Conservation (phyloP, 2,888 invertebrate species). For the Rhagium mordax region DNA sequence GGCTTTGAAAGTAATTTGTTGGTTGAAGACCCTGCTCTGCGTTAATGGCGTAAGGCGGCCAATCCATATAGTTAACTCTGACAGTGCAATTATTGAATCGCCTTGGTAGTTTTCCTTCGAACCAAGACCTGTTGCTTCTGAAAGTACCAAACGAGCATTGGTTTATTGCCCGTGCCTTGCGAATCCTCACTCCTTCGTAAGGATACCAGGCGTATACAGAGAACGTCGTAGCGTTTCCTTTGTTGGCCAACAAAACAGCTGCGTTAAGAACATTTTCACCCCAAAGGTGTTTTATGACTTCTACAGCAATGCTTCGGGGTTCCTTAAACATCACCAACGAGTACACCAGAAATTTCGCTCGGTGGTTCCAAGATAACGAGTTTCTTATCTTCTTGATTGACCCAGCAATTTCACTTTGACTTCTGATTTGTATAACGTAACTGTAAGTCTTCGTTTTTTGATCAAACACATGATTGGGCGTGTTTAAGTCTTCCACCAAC, state of each 20-base stretch:
- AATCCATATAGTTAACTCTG: too few species aligned
- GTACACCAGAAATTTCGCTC: constrained; percentile 2
- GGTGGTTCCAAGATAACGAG: background rate
- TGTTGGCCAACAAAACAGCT: background rate
- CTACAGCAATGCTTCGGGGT: background rate
- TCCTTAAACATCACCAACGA: background rate
- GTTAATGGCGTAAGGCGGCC: too few species aligned
- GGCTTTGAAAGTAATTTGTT: too few species aligned
- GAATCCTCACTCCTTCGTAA: too few species aligned
- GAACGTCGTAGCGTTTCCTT: background rate
- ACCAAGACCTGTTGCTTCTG: too few species aligned
- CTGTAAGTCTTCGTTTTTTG: background rate
- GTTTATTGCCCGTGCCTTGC: too few species aligned
- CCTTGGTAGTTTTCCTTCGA: too few species aligned
- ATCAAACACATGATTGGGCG: background rate
- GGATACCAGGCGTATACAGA: constrained; percentile 8
- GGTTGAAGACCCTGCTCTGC: too few species aligned
- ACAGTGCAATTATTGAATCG: too few species aligned
- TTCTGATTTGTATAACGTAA: too few species aligned
- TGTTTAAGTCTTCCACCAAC: constrained; percentile 24
- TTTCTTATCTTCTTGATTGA: constrained; percentile 24
- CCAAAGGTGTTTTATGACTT: constrained; percentile 22
- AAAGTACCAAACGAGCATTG: too few species aligned
- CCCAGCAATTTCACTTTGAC: constrained; percentile 18
- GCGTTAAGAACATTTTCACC: background rate